Base-by-base conservation (phyloP, 2,888 invertebrate species). In the Melinaea menophilus region DNA sequence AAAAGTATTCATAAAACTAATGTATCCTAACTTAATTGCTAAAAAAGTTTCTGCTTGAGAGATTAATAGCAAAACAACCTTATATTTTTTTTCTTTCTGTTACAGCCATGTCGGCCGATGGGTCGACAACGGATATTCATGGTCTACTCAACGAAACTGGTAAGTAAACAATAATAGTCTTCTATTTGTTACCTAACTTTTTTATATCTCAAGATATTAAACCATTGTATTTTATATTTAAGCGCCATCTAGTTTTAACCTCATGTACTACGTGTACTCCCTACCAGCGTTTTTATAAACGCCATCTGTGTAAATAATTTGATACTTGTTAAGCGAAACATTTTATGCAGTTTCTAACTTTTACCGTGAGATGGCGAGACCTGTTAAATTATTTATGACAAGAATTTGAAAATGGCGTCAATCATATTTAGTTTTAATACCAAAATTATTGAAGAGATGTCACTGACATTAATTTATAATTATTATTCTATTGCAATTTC, bases 61-160 rank as follows among this genome's bases (percentile, higher is more conserved):
- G 7, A 51, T 5, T 22, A 51, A 51, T 48, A 51, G 5, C 9
- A 51, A 31, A 45, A 22, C 22, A 31, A 48, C 22, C 33, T 51
- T 13, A 51, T 34, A 22, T 55, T 41, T 7, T 41, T 7, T 65
- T 74, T 77, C 78, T 73, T 56, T 79, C 89, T 88, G 82, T 92
- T 93, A 63, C 89, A 93, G 93, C 91, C 77, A 92, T 92, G 92
- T 92, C 93, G 86, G 91, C 92, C 82, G 92, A 92, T 86, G 92
- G 92, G 84, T 90, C 92, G 85, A 92, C 91, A 81, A 92, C 92
- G 80, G 93, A 93, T 76, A 92, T 92, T 80, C 92, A 92, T 81
- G 92, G 91, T 71, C 83, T 92, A 72, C 92, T 93, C 85, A 93
- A 93, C 82, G 93, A 93, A 79, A 93, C 93, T 71, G 93, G 93